These are phyloP conservation scores for Axea sp. DNA, from an alignment of 2,888 invertebrate species.

Conservation along the genomic window DNA sequence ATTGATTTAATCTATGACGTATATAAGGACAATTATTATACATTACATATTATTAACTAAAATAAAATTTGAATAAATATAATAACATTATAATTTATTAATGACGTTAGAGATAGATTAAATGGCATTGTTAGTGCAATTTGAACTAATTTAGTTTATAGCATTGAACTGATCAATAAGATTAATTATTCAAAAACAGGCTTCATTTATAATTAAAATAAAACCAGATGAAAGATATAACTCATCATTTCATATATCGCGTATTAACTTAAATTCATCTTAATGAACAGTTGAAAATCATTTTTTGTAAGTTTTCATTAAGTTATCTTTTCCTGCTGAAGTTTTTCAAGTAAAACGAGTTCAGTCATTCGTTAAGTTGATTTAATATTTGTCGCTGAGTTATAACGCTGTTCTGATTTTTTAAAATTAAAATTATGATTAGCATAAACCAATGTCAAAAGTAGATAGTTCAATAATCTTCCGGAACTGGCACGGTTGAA, in stretches of 20 bases:
- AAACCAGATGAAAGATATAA: conserved; percentile 19
- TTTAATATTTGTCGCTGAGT: conserved; percentile 14
- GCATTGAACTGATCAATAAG: too few relatives aligned
- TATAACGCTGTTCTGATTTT: conserved; percentile 5
- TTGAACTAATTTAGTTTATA: too few relatives aligned
- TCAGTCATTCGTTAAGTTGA: conserved; percentile 28
- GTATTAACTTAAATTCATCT: conserved; percentile 22
- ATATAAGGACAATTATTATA: too few relatives aligned
- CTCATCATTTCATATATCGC: background rate
- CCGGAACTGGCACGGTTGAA: too few relatives aligned
- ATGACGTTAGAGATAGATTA: too few relatives aligned
- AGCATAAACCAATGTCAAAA: conserved; percentile 18
- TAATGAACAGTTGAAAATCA: conserved; percentile 28
- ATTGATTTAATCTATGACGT: too few relatives aligned
- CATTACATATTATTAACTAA: too few relatives aligned
- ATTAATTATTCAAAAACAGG: conserved; percentile 4
- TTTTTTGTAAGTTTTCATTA: conserved; percentile 19
- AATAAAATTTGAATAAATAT: too few relatives aligned
- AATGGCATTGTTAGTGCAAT: too few relatives aligned
- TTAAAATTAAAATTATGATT: conserved; percentile 18
- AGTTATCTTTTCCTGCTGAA: background rate
- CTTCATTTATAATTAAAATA: conserved; percentile 17
- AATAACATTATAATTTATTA: too few relatives aligned
- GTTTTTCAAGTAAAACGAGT: conserved; percentile 33
- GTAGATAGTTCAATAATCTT: too few relatives aligned